Conservation (phyloP, 2,113 vertebrate genomes). For the Helogale parvula region DNA sequence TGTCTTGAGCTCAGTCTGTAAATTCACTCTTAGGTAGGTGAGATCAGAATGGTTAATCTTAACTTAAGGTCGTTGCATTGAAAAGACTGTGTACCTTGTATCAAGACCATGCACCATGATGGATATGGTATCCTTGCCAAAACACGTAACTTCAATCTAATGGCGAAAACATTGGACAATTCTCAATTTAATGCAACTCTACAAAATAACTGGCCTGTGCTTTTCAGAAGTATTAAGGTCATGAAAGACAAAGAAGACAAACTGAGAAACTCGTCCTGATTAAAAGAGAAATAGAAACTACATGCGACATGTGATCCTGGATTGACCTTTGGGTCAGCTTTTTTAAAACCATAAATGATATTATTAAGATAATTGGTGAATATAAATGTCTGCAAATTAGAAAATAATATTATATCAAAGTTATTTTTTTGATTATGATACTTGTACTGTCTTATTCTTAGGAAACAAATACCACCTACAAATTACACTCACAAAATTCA, state of each 20-base stretch:
- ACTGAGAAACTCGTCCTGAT: not conserved
- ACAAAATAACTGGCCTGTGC: not conserved
- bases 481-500: not conserved
- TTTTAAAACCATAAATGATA: not conserved
- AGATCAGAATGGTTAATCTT: not conserved
- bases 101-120: not conserved
- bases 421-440: not conserved
- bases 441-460: not conserved
- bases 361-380: not conserved
- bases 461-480: not conserved
- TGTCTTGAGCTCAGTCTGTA: not conserved
- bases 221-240: not conserved
- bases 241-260: conserved; percentile 4
- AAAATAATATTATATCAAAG: not conserved
- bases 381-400: not conserved
- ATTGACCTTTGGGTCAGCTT: not conserved
- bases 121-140: not conserved
- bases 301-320: not conserved
- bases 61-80: not conserved
- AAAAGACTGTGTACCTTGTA: not conserved
- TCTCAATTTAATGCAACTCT: not conserved
- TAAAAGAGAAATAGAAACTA: not conserved
- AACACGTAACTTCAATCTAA: not conserved
- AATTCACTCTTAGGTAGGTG: not conserved
- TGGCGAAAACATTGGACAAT: not conserved